Evolutionary conservation across 2,888 invertebrate species (phyloP), one percentile per base, ranked within the genome.

Genomic region (Drosophila phalerata): DNA sequence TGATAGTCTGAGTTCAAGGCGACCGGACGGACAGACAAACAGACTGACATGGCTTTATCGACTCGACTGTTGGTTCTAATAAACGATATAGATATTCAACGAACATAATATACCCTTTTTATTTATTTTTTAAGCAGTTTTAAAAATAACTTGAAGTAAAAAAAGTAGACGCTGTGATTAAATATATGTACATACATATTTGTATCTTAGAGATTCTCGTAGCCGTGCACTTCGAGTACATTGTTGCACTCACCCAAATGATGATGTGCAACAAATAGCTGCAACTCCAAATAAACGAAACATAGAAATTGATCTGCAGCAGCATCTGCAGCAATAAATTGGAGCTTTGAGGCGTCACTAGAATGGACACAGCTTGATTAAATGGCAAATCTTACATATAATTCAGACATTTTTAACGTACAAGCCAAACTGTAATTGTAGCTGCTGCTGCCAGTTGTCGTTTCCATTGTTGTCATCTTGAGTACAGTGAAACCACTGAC

Each of bases 301-400:
- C 94, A 89, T 96, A 95, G 1, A 94, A 94, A 93, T 98, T 98
- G 82, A 97, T 95, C 93, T 96, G 97, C 57, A 98, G 92, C 51
- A 96, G 94, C 94, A 98, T 97, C 93, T 98, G 98, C 81, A 96
- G 94, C 0, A 95, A 94, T 57, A 97, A 93, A 92, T 94, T 91
- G 4, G 92, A 85, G 4, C 73, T 85, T 47, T 90, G 86, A 8
- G 88, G 84, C 5, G 79, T 70, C 62, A 91, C 91, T 64, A 17
- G 34, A 43, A 13, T 10, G 17, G 10, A n/a, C 19, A 32, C 5
- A 37, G 11, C 3, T 28, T 9, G 6, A 10, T 17, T 22, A n/a
- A 25, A 34, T 28, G 10, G 22, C 3, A 1, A 9, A 25, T n/a
- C 28, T 53, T n/a, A 19, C 5, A 30, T 22, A 25, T 25, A 4